Evolutionary conservation across 2,113 vertebrate genomes (phyloP), one percentile per base, ranked within the genome.

Genomic region (Anarrhichthys ocellatus): DNA sequence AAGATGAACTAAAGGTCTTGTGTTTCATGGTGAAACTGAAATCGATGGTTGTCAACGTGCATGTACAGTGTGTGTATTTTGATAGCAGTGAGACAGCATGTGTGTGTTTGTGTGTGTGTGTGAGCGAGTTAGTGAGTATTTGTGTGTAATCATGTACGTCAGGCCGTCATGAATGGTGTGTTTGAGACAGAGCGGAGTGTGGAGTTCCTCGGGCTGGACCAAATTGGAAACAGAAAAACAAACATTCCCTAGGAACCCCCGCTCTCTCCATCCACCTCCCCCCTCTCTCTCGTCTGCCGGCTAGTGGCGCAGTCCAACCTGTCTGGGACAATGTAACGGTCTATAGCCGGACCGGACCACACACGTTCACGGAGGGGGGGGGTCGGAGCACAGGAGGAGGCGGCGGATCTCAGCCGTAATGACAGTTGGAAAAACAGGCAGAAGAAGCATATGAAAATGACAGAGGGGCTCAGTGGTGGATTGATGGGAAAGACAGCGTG

Each of bases 221-320:
- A 93, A 94, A 94, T 94, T 94, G 93, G 91, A 94, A 94, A 93
- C 93, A 93, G 93, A 94, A 94, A 93, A 94, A 94, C 92, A 94
- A 94, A 94, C 92, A 94, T 91, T 91, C 89, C 86, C 89, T 87
- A 78, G 87, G 88, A 92, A 88, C 90, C 76, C 89, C 89, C 77
- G 32, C 88, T 76, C 84, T 76, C 84, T 34, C 56, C 70, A 40
- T 14, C 46, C 48, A 44, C 46, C 14, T 59, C 14, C 70, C 61
- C 4, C 2, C 11, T 32, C 14, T 59, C 79, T 80, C 82, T 61
- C 38, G 89, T 91, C 91, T 90, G 87, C 87, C 44, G 85, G 86
- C 88, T 76, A 89, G 90, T 91, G 91, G 87, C 84, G 83, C 88
- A 87, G 90, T 87, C 91, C 88, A 90, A 94, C 90, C 91, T 93